Conservation (phyloP, 1,140 invertebrate species). For the Rhopalosiphum maidis region DNA sequence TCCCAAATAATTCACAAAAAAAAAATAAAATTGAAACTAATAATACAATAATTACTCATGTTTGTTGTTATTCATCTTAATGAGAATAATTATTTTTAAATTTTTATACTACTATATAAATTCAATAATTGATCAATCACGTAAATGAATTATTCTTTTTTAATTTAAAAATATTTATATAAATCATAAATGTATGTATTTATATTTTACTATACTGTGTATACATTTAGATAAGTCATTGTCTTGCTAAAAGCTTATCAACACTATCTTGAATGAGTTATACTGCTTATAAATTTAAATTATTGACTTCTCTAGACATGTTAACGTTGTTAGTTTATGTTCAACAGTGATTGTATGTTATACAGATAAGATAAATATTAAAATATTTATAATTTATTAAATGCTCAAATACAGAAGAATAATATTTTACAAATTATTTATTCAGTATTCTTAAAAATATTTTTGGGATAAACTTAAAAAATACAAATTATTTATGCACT, state of each 20-base stretch:
- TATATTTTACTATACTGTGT: too few species aligned
- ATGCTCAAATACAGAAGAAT: neutral
- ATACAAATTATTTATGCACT: neutral
- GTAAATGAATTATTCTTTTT: too few species aligned
- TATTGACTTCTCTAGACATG: neutral
- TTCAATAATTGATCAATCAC: too few species aligned
- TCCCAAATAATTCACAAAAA: too few species aligned
- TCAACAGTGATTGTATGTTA: neutral
- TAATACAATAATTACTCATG: too few species aligned
- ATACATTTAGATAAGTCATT: too few species aligned
- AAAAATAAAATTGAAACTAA: too few species aligned
- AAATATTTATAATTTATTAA: slow-evolving; percentile 7
- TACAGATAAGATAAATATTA: neutral
- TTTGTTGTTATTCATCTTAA: too few species aligned
- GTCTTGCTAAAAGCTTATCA: neutral
- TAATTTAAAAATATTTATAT: too few species aligned
- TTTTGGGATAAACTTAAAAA: neutral
- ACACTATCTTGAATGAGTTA: neutral
- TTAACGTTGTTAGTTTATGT: neutral
- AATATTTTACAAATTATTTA: neutral
- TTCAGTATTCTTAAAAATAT: neutral
- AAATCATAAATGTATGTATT: too few species aligned
- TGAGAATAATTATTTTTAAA: too few species aligned
- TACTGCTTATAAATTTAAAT: neutral
- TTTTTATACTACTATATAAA: too few species aligned